A percentile compares a stretch with the other conserved stretches of the same genome.
Evolutionary conservation across 2,797 vertebrate genomes (phyloP).

Genomic region (Paramormyrops hopkinsi): DNA sequence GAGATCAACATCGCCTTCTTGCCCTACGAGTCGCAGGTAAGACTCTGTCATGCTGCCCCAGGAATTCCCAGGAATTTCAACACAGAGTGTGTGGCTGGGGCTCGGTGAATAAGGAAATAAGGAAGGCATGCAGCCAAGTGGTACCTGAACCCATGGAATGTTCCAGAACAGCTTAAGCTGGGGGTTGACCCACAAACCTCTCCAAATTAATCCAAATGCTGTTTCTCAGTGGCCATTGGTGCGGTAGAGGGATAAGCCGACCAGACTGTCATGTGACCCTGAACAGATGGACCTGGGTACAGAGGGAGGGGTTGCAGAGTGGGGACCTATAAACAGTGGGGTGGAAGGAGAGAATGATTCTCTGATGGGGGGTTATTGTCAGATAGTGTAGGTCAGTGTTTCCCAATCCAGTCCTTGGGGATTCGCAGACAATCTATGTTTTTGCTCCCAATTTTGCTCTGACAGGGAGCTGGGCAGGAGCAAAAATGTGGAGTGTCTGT

Average conservation of each 20-base stretch:
- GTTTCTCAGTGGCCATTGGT: conserved; percentile 37
- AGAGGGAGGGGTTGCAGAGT: conserved; percentile 23
- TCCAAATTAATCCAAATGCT: conserved; percentile 49
- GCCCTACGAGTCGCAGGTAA: conserved; percentile 95
- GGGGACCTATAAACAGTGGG: neutral
- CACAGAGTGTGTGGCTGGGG: neutral
- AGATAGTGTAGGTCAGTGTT: neutral
- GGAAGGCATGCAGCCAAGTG: neutral
- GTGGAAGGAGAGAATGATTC: neutral
- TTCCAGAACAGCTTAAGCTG: conserved; percentile 44
- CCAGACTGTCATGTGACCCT: conserved; percentile 37
- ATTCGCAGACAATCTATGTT: neutral
- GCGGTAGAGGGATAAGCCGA: conserved; percentile 31
- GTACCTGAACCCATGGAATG: conserved; percentile 26
- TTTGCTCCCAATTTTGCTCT: neutral
- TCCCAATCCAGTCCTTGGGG: neutral
- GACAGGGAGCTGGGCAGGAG: neutral
- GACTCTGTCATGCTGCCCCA: conserved; percentile 16
- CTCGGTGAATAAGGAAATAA: neutral
- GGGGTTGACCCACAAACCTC: conserved; percentile 45
- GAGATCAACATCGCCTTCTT: conserved; percentile 97
- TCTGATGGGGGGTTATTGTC: conserved; percentile 11
- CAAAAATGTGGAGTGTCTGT: neutral
- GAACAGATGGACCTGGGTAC: conserved; percentile 47
- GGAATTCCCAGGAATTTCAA: neutral